phyloP scores from a whole-genome alignment of 2,797 vertebrate species.

The Melanogrammus aeglefinus region DNA sequence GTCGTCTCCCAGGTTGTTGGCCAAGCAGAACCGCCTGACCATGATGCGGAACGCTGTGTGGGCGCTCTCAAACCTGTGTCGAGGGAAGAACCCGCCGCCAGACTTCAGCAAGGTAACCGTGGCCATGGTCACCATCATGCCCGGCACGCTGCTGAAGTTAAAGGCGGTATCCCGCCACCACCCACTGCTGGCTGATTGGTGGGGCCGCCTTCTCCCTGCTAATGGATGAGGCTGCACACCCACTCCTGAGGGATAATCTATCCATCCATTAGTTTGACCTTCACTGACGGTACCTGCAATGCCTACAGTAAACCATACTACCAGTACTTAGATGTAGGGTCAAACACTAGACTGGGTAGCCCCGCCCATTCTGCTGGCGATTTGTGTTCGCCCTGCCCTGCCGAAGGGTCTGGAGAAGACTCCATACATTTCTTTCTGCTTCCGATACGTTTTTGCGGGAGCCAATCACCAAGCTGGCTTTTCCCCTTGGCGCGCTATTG shows the following conservation, averaged over 20 bases:
- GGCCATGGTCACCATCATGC: slow-evolving; percentile 33
- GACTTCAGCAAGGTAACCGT: slow-evolving; percentile 92
- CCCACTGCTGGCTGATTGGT: background rate
- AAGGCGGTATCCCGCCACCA: background rate
- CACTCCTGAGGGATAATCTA: no score
- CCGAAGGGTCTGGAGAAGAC: no score
- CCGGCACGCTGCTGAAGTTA: slow-evolving; percentile 9
- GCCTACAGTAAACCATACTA: no score
- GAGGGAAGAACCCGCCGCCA: slow-evolving; percentile 96
- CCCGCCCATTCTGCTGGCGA: no score
- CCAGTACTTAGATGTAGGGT: no score
- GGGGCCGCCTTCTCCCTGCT: background rate
- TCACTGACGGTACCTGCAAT: background rate
- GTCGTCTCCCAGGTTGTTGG: slow-evolving; percentile 77
- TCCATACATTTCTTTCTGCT: no score
- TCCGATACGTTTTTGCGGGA: no score
- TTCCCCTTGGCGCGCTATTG: no score
- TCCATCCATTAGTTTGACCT: background rate
- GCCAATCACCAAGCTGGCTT: no score
- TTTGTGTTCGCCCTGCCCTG: no score
- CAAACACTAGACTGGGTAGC: no score
- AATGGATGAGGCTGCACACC: no score
- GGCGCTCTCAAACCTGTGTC: slow-evolving; percentile 95
- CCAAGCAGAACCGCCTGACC: slow-evolving; percentile 91
- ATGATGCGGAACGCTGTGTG: slow-evolving; percentile 97